Evolutionary conservation across 2,888 invertebrate species (phyloP).

Genomic region (Brenthis ino): DNA sequence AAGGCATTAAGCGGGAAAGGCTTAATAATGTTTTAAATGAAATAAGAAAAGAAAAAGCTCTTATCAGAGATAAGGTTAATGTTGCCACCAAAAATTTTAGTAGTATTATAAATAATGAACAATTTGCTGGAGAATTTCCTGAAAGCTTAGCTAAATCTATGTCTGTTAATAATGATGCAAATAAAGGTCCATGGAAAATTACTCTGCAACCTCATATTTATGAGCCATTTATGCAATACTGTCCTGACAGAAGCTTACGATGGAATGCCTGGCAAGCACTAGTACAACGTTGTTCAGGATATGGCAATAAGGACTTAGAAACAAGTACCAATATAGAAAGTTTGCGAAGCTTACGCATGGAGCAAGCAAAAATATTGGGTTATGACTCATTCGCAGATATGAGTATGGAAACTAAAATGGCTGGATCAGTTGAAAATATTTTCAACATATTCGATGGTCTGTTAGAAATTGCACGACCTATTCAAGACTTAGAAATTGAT

Average conservation of each 20-base stretch:
- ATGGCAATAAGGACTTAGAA: slow-evolving; percentile 83
- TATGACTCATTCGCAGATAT: slow-evolving; percentile 90
- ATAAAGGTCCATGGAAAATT: slow-evolving; percentile 92
- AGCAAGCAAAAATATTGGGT: slow-evolving; percentile 89
- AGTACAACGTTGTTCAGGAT: slow-evolving; percentile 86
- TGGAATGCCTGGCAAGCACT: slow-evolving; percentile 94
- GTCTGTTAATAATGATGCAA: slow-evolving; percentile 83
- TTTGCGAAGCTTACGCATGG: slow-evolving; percentile 85
- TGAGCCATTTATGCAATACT: slow-evolving; percentile 90
- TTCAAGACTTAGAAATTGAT: slow-evolving; percentile 89
- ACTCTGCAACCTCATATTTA: slow-evolving; percentile 89
- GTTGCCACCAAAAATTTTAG: slow-evolving; percentile 85
- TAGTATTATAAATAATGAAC: slow-evolving; percentile 85
- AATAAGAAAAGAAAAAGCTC: slow-evolving; percentile 79
- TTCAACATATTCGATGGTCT: slow-evolving; percentile 86
- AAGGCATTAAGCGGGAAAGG: slow-evolving; percentile 73
- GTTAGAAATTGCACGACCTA: slow-evolving; percentile 86
- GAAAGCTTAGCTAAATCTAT: slow-evolving; percentile 84
- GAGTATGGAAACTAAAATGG: slow-evolving; percentile 97
- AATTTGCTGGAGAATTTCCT: slow-evolving; percentile 88
- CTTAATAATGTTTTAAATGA: slow-evolving; percentile 75
- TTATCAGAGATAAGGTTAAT: slow-evolving; percentile 86
- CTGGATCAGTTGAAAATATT: slow-evolving; percentile 89
- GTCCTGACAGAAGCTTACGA: slow-evolving; percentile 88
- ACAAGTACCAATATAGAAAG: slow-evolving; percentile 90